These are phyloP conservation scores for Neria commutata DNA, from an alignment of 2,888 invertebrate species.

Conservation along the genomic window DNA sequence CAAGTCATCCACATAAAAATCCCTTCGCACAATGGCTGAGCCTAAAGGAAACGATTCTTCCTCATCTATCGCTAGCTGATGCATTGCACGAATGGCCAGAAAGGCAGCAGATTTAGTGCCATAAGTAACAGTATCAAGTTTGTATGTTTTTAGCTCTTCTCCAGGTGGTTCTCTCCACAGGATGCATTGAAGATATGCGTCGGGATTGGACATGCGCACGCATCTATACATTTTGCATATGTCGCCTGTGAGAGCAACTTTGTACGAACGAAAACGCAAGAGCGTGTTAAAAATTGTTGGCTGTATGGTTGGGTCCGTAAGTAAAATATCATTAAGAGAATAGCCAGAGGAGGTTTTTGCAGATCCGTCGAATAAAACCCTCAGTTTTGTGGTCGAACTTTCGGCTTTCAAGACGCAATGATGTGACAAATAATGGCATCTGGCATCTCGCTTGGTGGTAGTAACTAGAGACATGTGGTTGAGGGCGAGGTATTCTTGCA, in stretches of 20 bases:
- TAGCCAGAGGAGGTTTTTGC: background rate
- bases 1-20: background rate
- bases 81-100: background rate
- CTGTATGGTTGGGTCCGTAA: background rate
- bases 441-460: background rate
- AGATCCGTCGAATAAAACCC: background rate
- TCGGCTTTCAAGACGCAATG: background rate
- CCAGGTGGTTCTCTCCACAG: conserved; percentile 10
- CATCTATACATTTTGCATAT: conserved; percentile 19
- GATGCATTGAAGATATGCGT: conserved; percentile 13
- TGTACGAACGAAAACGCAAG: background rate
- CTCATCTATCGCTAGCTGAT: background rate
- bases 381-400: background rate
- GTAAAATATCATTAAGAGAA: background rate
- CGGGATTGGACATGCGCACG: conserved; percentile 3
- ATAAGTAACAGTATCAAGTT: conserved; percentile 6
- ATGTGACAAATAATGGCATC: background rate
- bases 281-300: background rate
- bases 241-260: conserved; percentile 14
- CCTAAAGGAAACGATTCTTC: background rate
- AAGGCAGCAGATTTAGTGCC: background rate
- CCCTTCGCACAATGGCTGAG: background rate
- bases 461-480: background rate
- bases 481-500: background rate
- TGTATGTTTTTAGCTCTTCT: background rate